Conservation (phyloP, 2,888 invertebrate species). For the Galeopsomyia nigrocyanea region DNA sequence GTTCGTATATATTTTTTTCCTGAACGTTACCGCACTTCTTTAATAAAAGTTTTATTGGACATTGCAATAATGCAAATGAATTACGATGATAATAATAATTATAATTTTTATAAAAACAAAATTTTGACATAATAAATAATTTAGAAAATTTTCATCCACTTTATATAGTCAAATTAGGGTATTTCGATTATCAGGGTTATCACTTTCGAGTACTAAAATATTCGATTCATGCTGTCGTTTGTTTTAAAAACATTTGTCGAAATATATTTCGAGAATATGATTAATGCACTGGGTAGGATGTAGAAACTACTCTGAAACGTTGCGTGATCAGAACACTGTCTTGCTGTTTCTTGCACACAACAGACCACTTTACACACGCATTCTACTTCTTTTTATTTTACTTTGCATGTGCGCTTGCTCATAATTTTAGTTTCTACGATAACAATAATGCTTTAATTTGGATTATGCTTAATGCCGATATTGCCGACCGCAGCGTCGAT, state of each 20-base stretch:
- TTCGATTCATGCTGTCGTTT: background rate
- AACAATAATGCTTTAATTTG: conserved; percentile 12
- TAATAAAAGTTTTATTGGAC: too few species aligned
- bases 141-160: too few species aligned
- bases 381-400: conserved; percentile 55
- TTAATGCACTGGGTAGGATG: conserved; percentile 55
- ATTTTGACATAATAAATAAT: too few species aligned
- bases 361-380: conserved; percentile 55
- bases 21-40: background rate
- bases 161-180: too few species aligned
- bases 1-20: background rate
- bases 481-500: conserved; percentile 27
- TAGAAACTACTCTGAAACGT: conserved; percentile 51
- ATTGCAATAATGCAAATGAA: too few species aligned
- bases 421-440: conserved; percentile 47
- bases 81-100: too few species aligned
- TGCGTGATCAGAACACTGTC: conserved; percentile 54
- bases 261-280: conserved; percentile 44
- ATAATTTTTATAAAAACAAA: too few species aligned
- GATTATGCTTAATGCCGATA: conserved; percentile 40
- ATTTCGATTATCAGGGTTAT: too few species aligned
- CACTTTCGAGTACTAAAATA: too few species aligned
- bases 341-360: conserved; percentile 58
- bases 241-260: conserved; percentile 39
- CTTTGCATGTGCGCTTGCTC: conserved; percentile 64